These are phyloP conservation scores for Drymodes brunneopygia DNA, from an alignment of 2,113 vertebrate species.

Conservation along the genomic window DNA sequence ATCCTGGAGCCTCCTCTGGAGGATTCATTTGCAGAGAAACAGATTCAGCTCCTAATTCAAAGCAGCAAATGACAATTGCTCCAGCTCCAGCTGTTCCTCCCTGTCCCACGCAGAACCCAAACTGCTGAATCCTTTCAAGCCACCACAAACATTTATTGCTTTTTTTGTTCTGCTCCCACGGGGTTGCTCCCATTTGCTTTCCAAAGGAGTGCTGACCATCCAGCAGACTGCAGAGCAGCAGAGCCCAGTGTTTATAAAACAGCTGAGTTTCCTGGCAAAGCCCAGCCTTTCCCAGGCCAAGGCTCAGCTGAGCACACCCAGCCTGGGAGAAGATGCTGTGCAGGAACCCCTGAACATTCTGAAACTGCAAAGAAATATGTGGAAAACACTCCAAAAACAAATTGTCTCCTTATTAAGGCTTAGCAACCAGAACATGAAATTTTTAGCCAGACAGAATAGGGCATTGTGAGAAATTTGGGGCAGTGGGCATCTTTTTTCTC, in stretches of 20 bases:
- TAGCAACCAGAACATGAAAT: not conserved
- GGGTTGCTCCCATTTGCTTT: not conserved
- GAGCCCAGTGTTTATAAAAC: constrained; percentile 27
- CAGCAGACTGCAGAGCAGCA: not conserved
- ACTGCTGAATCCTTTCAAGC: not conserved
- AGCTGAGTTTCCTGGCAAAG: constrained; percentile 2
- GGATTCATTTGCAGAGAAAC: not conserved
- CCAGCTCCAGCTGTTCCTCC: not conserved
- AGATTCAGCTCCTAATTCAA: not conserved
- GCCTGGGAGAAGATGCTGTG: not conserved
- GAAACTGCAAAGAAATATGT: not conserved
- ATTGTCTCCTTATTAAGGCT: not conserved
- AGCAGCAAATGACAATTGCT: not conserved
- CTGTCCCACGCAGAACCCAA: not conserved
- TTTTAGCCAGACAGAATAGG: not conserved
- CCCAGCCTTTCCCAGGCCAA: not conserved
- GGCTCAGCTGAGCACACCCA: not conserved
- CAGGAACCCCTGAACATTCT: not conserved
- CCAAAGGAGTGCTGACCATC: constrained; percentile 16
- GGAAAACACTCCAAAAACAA: not conserved
- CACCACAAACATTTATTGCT: not conserved
- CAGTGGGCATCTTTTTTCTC: not conserved
- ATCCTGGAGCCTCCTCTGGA: not conserved
- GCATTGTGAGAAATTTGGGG: not conserved
- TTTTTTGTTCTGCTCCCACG: constrained; percentile 1